Base-by-base conservation (phyloP, 2,888 invertebrate genomes). In the Calliphora vomitoria region DNA sequence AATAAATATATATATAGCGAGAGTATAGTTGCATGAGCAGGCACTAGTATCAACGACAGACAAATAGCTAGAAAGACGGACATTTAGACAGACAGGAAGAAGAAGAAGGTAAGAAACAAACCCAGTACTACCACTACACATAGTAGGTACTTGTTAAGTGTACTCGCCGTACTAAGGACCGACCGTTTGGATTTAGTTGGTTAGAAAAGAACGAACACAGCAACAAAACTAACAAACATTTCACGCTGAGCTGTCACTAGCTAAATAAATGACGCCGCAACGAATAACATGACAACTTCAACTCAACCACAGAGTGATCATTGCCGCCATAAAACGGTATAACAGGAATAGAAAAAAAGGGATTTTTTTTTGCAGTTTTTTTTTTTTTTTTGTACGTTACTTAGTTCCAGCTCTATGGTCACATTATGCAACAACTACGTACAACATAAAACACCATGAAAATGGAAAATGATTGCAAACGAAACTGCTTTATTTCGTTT, bases 241-340 rank as follows among this genome's bases (percentile, higher is more conserved):
- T 92, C 93, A 92, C 92, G 92, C 92, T 92, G 92, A 91, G 92
- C 92, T 92, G 92, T 92, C 93, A 92, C 91, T 91, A 90, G 90
- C 90, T 91, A 91, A 92, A 92, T 92, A 92, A 92, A 92, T 92
- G 92, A 92, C 91, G 92, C 92, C 92, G 92, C 92, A 85, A 88
- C 85, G 84, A 83, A 88, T 81, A 82, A 88, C 89, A 88, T 89
- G 84, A 86, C 87, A 86, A 85, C 89, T 86, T 82, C 81, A 66
- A 75, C 84, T 76, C 82, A 88, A 68, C 47, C 76, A 81, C 69
- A 72, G 85, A 88, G 80, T 81, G 84, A 82, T 64, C 84, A 78
- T 85, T 88, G 86, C 76, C 86, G 85, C 85, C 78, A 86, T 66
- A 71, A 83, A 88, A 82, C 80, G 78, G 80, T 78, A 82, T 82